phyloP scores from a whole-genome alignment of 2,113 vertebrate genomes.

The Sinocyclocheilus anophthalmus region DNA sequence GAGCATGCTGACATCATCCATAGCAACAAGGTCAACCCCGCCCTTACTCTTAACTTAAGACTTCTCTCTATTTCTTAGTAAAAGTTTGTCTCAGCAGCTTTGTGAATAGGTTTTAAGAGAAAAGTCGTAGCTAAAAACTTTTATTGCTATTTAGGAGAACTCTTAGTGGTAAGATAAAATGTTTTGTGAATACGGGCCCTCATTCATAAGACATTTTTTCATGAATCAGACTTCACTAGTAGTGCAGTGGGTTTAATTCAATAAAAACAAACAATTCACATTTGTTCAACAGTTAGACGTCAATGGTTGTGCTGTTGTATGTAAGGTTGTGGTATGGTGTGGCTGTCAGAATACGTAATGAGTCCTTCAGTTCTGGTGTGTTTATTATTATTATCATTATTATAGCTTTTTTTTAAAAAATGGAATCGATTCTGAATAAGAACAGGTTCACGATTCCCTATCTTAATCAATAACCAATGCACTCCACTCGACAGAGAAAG shows the following conservation, averaged over 20 bases:
- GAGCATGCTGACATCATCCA: no score
- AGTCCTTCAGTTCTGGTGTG: background rate
- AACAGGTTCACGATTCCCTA: background rate
- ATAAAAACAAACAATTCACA: background rate
- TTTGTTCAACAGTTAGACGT: background rate
- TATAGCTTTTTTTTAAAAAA: background rate
- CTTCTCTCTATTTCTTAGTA: no score
- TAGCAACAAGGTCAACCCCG: no score
- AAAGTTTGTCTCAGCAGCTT: no score
- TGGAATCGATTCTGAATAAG: background rate
- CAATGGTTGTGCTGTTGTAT: background rate
- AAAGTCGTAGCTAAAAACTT: no score
- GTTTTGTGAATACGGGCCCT: background rate
- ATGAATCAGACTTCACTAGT: background rate
- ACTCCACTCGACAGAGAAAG: constrained; percentile 34
- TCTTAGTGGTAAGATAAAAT: no score
- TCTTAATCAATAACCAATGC: constrained; percentile 53
- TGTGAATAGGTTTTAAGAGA: no score
- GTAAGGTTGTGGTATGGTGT: background rate
- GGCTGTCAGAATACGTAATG: background rate
- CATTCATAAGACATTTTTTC: background rate
- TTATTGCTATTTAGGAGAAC: no score
- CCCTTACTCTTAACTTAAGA: no score
- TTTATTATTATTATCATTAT: background rate
- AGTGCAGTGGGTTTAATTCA: background rate